These are phyloP conservation scores for Xylocopa sonorina DNA, from an alignment of 1,140 invertebrate species.

Conservation along the genomic window DNA sequence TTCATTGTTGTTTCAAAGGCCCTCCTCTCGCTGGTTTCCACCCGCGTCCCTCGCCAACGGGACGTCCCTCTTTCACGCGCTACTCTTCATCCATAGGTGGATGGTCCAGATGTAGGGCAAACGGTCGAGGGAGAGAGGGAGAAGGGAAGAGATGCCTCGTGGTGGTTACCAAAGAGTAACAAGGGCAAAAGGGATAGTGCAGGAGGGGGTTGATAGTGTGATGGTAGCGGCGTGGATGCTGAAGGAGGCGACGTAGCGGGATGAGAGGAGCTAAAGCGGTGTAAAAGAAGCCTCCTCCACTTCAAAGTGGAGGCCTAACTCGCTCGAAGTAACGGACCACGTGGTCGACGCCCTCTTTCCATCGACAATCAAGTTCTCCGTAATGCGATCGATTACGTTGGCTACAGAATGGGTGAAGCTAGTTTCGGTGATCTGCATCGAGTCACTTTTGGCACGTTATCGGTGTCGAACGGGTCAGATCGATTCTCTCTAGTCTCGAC, in stretches of 20 bases:
- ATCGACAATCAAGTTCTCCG: constrained; percentile 60
- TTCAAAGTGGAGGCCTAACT: constrained; percentile 69
- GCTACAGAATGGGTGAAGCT: constrained; percentile 40
- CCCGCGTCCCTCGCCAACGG: constrained; percentile 31
- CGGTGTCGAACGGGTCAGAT: neutral
- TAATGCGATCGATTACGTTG: constrained; percentile 58
- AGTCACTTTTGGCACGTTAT: constrained; percentile 20
- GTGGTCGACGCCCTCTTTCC: constrained; percentile 53
- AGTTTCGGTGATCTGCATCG: neutral
- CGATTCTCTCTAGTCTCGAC: neutral
- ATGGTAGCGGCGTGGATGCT: neutral
- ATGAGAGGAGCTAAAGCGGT: constrained; percentile 48
- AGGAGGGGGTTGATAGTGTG: too few species aligned
- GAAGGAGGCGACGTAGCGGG: neutral
- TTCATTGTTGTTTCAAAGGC: constrained; percentile 81
- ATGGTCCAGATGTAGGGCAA: constrained; percentile 66
- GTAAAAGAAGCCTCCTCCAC: constrained; percentile 69
- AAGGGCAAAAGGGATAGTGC: neutral
- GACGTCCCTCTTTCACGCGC: constrained; percentile 52
- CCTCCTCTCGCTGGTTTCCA: constrained; percentile 52
- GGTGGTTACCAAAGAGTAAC: constrained; percentile 30
- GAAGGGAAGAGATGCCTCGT: constrained; percentile 10
- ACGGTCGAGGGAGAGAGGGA: constrained; percentile 7
- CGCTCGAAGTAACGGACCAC: constrained; percentile 42
- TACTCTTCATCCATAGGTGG: constrained; percentile 46